phyloP scores from a whole-genome alignment of 1,140 invertebrate species.

The Bombus consobrinus region DNA sequence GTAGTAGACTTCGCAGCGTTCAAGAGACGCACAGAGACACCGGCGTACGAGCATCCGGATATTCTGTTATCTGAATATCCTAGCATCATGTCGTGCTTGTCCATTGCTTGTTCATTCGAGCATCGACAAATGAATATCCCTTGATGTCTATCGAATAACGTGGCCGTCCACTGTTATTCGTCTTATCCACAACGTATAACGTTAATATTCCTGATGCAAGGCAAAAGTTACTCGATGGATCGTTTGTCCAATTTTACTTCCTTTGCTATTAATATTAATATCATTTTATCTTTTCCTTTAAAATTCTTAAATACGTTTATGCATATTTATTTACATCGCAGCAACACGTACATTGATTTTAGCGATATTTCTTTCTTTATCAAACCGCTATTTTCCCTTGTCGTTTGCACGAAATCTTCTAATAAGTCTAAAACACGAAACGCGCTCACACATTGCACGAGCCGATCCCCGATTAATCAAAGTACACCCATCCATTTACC shows the following conservation, averaged over 20 bases:
- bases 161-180: conserved; percentile 3
- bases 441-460: neutral
- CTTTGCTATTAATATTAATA: neutral
- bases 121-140: conserved; percentile 53
- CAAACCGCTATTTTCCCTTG: neutral
- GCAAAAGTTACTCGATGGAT: neutral
- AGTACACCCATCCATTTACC: neutral
- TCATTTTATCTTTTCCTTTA: neutral
- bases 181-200: neutral
- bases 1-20: neutral
- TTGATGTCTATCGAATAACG: conserved; percentile 29
- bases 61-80: conserved; percentile 48
- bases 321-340: neutral
- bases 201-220: neutral
- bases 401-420: neutral
- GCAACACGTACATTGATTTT: neutral
- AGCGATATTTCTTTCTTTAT: neutral
- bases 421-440: neutral
- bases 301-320: neutral
- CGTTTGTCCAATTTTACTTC: neutral
- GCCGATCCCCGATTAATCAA: conserved; percentile 18
- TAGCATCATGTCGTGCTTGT: conserved; percentile 24
- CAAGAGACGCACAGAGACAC: conserved; percentile 11
- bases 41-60: conserved; percentile 31
- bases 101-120: conserved; percentile 24